Conservation (phyloP, 2,113 vertebrate genomes). For the Podarcis raffonei region DNA sequence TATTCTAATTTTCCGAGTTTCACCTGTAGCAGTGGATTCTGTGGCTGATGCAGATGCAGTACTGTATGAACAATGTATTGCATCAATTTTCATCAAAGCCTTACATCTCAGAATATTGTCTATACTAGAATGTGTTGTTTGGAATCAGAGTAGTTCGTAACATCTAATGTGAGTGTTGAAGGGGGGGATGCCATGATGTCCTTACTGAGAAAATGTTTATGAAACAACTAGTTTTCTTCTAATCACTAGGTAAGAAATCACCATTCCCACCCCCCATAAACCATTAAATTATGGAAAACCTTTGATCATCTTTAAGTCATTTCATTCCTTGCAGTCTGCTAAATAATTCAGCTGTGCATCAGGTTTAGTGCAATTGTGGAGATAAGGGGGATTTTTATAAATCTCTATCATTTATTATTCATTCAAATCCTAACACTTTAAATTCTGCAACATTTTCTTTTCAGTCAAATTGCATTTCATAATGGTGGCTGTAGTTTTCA, state of each 20-base stretch:
- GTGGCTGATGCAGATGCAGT: not conserved
- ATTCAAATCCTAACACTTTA: conserved; percentile 60
- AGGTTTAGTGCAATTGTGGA: conserved; percentile 42
- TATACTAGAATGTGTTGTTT: not conserved
- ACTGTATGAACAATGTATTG: not conserved
- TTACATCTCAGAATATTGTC: not conserved
- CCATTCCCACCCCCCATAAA: not conserved
- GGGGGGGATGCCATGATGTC: not conserved
- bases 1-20: no score
- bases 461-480: conserved; percentile 55
- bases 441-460: conserved; percentile 61
- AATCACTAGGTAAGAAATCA: conserved; percentile 10
- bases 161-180: not conserved
- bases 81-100: not conserved
- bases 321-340: conserved; percentile 28
- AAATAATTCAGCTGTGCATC: conserved; percentile 33
- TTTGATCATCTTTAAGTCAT: conserved; percentile 34
- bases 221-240: conserved; percentile 24
- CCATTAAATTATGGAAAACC: not conserved
- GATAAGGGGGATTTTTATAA: conserved; percentile 49
- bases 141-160: not conserved
- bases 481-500: conserved; percentile 64
- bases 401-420: conserved; percentile 54
- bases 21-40: not conserved
- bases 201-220: conserved; percentile 1